Percentiles rank a stretch among this genome's conserved stretches.
phyloP scores from a whole-genome alignment of 2,113 vertebrate genomes.

The Cnemophilus loriae region DNA sequence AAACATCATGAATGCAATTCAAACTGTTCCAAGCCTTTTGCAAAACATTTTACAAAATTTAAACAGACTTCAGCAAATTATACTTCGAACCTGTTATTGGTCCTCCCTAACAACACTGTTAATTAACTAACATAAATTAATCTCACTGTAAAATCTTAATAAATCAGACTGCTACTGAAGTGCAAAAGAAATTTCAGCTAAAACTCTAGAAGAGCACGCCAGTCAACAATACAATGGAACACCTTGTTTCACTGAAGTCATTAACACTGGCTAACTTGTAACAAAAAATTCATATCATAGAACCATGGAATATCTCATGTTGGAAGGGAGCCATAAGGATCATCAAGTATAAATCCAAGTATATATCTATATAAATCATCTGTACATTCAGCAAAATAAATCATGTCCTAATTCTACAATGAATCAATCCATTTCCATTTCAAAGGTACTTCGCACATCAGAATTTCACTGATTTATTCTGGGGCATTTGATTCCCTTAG shows the following conservation, averaged over 20 bases:
- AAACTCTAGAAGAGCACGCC: background rate
- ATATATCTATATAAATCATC: background rate
- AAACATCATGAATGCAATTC: slow-evolving; percentile 13
- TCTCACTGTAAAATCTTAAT: background rate
- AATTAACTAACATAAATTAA: slow-evolving; percentile 26
- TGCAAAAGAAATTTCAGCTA: background rate
- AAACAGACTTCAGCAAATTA: background rate
- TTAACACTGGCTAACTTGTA: background rate
- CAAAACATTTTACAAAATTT: background rate
- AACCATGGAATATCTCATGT: background rate
- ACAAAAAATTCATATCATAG: background rate
- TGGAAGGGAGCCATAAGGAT: background rate
- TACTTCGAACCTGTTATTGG: slow-evolving; percentile 9
- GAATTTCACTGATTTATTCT: background rate
- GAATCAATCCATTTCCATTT: background rate
- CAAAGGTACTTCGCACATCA: background rate
- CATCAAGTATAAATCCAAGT: background rate
- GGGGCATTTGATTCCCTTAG: background rate
- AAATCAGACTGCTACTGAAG: slow-evolving; percentile 21
- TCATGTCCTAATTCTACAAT: background rate
- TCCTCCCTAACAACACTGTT: slow-evolving; percentile 45
- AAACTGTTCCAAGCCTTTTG: background rate
- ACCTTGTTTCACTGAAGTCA: background rate
- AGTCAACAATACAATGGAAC: background rate
- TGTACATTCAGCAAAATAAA: background rate